phyloP scores from a whole-genome alignment of 2,113 vertebrate species.

The Scortum barcoo region DNA sequence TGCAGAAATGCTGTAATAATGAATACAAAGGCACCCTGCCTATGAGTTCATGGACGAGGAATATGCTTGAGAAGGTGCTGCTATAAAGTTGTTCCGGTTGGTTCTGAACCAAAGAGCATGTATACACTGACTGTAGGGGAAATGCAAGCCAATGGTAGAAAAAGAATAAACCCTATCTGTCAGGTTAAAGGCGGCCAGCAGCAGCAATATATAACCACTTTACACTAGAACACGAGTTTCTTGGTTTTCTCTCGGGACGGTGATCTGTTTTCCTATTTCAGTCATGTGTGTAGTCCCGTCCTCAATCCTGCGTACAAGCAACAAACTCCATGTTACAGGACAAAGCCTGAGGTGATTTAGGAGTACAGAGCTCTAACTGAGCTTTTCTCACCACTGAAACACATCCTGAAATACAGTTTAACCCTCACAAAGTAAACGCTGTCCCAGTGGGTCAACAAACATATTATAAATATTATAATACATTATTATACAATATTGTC shows the following conservation, averaged over 20 bases:
- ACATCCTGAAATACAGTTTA: too few species aligned
- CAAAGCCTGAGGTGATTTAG: background rate
- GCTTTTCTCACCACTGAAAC: too few species aligned
- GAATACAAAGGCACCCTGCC: background rate
- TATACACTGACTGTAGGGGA: background rate
- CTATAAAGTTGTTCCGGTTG: background rate
- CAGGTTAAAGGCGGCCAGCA: conserved; percentile 24
- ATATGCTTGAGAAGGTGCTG: background rate
- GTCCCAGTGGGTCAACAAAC: too few species aligned
- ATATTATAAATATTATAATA: too few species aligned
- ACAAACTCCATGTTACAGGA: background rate
- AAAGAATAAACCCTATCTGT: conserved; percentile 28
- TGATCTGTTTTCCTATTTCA: conserved; percentile 37
- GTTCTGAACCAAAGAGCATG: background rate
- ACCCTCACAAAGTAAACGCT: too few species aligned
- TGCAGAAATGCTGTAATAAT: background rate
- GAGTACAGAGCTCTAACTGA: too few species aligned
- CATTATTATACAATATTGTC: too few species aligned
- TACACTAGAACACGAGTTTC: background rate
- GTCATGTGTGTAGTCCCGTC: background rate
- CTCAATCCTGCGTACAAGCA: background rate
- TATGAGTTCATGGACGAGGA: background rate
- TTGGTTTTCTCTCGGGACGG: conserved; percentile 2
- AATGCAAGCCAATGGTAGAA: conserved; percentile 2
- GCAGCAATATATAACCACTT: conserved; percentile 28